Percentiles rank a stretch among this genome's conserved stretches.
phyloP scores from a whole-genome alignment of 1,140 invertebrate species.

The Bombus soroeensis region DNA sequence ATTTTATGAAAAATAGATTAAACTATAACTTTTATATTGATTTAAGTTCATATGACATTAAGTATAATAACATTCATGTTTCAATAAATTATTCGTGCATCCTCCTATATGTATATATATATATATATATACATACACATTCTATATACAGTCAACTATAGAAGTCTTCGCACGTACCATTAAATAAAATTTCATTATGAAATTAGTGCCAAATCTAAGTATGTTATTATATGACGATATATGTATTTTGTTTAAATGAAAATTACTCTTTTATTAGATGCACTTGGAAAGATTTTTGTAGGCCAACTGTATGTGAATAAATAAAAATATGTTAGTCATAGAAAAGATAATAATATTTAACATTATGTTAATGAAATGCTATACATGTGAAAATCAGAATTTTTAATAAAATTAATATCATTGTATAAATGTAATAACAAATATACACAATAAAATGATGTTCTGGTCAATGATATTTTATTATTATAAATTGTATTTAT shows the following conservation, averaged over 20 bases:
- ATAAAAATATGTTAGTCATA: neutral
- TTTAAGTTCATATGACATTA: neutral
- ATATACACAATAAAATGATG: neutral
- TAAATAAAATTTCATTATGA: neutral
- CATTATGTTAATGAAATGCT: too few relatives aligned
- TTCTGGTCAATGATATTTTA: neutral
- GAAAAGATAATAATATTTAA: neutral
- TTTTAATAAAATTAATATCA: conserved; percentile 11
- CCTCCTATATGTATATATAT: neutral
- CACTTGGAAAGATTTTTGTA: neutral
- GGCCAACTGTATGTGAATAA: conserved; percentile 4
- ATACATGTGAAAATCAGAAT: too few relatives aligned
- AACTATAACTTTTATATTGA: conserved; percentile 1
- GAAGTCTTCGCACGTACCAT: neutral
- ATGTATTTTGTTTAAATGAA: neutral
- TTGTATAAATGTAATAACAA: neutral
- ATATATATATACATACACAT: neutral
- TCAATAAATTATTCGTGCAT: conserved; percentile 10
- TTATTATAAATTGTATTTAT: neutral
- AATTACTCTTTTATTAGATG: neutral
- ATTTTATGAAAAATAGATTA: conserved; percentile 16
- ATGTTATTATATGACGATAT: neutral
- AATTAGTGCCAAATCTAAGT: neutral
- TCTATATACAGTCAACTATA: neutral
- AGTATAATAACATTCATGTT: conserved; percentile 11